phyloP scores from a whole-genome alignment of 2,888 invertebrate genomes.

The Aplocera efformata region DNA sequence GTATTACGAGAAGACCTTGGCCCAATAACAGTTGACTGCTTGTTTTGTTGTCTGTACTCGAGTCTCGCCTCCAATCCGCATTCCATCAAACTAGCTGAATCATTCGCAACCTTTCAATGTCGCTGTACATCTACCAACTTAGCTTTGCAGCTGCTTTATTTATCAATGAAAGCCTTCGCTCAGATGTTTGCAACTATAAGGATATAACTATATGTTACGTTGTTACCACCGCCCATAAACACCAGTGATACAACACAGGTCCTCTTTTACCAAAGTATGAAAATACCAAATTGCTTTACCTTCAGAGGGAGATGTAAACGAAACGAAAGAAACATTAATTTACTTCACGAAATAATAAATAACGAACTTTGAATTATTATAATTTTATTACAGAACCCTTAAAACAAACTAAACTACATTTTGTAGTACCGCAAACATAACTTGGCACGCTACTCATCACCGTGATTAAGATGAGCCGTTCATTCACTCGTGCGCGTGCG shows the following conservation, averaged over 20 bases:
- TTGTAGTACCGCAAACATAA: conserved; percentile 14
- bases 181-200: too few relatives aligned
- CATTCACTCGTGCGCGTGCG: conserved; percentile 34
- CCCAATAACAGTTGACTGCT: background rate
- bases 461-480: conserved; percentile 27
- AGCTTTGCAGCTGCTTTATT: conserved; percentile 5
- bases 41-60: conserved; percentile 29
- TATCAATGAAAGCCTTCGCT: background rate
- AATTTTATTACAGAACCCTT: too few relatives aligned
- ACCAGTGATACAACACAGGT: too few relatives aligned
- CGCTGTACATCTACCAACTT: conserved; percentile 24
- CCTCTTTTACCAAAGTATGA: too few relatives aligned
- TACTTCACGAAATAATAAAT: too few relatives aligned
- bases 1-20: conserved; percentile 3
- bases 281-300: too few relatives aligned
- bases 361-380: too few relatives aligned
- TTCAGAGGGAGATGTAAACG: too few relatives aligned
- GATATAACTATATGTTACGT: too few relatives aligned
- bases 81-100: conserved; percentile 39
- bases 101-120: conserved; percentile 35
- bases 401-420: background rate
- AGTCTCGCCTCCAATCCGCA: conserved; percentile 37
- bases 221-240: too few relatives aligned
- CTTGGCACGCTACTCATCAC: conserved; percentile 15
- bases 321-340: too few relatives aligned